A percentile compares a stretch with the other conserved stretches of the same genome.
Evolutionary conservation across 2,888 invertebrate genomes (phyloP).

Genomic region (Spodoptera picta): DNA sequence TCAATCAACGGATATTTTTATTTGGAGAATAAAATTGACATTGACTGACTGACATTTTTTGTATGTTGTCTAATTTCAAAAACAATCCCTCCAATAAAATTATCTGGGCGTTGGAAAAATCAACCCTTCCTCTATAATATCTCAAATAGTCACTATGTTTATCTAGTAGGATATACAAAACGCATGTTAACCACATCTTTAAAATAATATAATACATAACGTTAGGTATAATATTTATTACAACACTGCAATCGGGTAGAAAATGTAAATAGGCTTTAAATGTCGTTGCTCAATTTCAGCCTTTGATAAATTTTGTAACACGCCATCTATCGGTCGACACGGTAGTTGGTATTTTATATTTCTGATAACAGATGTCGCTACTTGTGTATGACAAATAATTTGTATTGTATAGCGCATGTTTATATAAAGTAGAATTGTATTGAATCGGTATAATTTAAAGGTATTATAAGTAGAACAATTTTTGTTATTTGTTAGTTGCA

Average conservation of each 20-base stretch:
- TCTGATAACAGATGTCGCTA: constrained; percentile 40
- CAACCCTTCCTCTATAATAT: no score
- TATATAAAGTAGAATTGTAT: constrained; percentile 37
- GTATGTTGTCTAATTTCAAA: no score
- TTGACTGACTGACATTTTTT: no score
- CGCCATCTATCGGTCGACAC: constrained; percentile 33
- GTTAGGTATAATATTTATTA: no score
- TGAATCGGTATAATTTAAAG: constrained; percentile 37
- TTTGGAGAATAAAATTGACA: no score
- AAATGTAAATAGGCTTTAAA: constrained; percentile 21
- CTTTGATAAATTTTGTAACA: constrained; percentile 4
- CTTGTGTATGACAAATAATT: constrained; percentile 19
- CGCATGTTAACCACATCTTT: no score
- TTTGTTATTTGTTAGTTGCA: constrained; percentile 78
- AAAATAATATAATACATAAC: no score
- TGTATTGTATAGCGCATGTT: constrained; percentile 17
- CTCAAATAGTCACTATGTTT: no score
- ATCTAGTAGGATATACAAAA: no score
- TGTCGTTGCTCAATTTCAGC: constrained; percentile 7
- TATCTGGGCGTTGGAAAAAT: no score
- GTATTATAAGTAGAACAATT: constrained; percentile 76
- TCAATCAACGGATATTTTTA: no score
- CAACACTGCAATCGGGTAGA: constrained; percentile 7
- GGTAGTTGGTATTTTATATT: constrained; percentile 14
- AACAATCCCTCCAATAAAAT: no score